Percentiles rank a stretch among this genome's conserved stretches.
These are phyloP conservation scores for Zaprionus kolodkinae DNA, from an alignment of 1,140 invertebrate species.

Conservation along the genomic window DNA sequence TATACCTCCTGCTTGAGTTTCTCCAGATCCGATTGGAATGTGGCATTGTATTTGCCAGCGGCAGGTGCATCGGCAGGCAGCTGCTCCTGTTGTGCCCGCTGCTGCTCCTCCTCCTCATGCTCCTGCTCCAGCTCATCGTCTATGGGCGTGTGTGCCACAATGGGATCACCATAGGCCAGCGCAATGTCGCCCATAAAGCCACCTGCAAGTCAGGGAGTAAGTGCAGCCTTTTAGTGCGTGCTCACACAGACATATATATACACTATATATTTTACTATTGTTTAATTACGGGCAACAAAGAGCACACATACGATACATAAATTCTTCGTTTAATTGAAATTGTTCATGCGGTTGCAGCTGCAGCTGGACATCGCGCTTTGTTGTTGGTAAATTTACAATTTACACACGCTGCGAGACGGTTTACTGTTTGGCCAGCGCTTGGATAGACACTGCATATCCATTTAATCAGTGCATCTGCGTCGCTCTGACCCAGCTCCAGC, in stretches of 20 bases:
- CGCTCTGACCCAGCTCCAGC: conserved; percentile 8
- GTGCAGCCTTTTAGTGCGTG: not conserved
- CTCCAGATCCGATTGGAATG: conserved; percentile 89
- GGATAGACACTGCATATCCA: conserved; percentile 73
- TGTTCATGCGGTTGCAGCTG: conserved; percentile 53
- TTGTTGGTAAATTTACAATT: conserved; percentile 72
- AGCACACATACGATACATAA: conserved; percentile 57
- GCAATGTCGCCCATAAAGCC: conserved; percentile 93
- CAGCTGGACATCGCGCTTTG: conserved; percentile 12
- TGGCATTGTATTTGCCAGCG: conserved; percentile 86
- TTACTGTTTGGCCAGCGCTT: conserved; percentile 49
- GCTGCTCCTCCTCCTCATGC: no score
- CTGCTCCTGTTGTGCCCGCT: conserved; percentile 29
- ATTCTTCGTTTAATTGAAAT: conserved; percentile 80
- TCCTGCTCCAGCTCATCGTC: conserved; percentile 64
- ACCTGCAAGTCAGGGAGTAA: conserved; percentile 85
- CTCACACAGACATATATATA: conserved; percentile 46
- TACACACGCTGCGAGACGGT: conserved; percentile 38
- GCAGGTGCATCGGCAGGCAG: conserved; percentile 64
- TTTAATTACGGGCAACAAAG: conserved; percentile 70
- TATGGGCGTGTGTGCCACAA: conserved; percentile 81
- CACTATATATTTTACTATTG: conserved; percentile 37
- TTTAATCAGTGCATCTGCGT: conserved; percentile 70
- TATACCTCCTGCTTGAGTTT: conserved; percentile 91
- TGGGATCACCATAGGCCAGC: conserved; percentile 86